Percentiles rank a stretch among this genome's conserved stretches.
Conservation (phyloP, 2,888 invertebrate species). For the Mesodorylaimus sp. region DNA sequence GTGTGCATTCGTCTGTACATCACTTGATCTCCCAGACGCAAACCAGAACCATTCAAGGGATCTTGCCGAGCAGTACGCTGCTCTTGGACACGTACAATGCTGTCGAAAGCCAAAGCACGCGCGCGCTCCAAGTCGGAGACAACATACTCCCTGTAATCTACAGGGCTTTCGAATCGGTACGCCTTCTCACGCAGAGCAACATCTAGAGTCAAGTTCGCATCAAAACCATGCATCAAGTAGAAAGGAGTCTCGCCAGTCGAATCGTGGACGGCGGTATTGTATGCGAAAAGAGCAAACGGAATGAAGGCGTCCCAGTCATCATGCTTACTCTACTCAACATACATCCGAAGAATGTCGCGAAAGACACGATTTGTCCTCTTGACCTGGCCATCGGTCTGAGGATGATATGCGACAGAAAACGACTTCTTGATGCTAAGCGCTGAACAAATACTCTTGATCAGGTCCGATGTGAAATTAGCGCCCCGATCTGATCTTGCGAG, state of each 20-base stretch:
- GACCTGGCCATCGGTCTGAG: constrained; percentile 14
- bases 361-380: constrained; percentile 18
- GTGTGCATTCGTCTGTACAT: too few relatives aligned
- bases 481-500: constrained; percentile 14
- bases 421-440: constrained; percentile 9
- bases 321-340: constrained; percentile 4
- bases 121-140: too few relatives aligned
- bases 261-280: constrained; percentile 14
- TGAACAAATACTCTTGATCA: constrained; percentile 9
- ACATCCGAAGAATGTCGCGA: neutral
- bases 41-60: too few relatives aligned
- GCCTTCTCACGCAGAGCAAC: too few relatives aligned
- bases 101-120: too few relatives aligned
- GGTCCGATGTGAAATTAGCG: constrained; percentile 12
- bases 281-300: constrained; percentile 16
- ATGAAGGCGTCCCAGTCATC: constrained; percentile 19
- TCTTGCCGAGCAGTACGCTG: too few relatives aligned
- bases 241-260: constrained; percentile 15
- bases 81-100: too few relatives aligned
- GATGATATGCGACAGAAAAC: constrained; percentile 12
- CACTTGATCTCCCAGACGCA: too few relatives aligned
- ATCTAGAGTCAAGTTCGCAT: constrained; percentile 14
- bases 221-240: constrained; percentile 11
- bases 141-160: too few relatives aligned
- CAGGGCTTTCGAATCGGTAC: too few relatives aligned